These are phyloP conservation scores for Rhagonycha fulva DNA, from an alignment of 2,888 invertebrate genomes.

Conservation along the genomic window DNA sequence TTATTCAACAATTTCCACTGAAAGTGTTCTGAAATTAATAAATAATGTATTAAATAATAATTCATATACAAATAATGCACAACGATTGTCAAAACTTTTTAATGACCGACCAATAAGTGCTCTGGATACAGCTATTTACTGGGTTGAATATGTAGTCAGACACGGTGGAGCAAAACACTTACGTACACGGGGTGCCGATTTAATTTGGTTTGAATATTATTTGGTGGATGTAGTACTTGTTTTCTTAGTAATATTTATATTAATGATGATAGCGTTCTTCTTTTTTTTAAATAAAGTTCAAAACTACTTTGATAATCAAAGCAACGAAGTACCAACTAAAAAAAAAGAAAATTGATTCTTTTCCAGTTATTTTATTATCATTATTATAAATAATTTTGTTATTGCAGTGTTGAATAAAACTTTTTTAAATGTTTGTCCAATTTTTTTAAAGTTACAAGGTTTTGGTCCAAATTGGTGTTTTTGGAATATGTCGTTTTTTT, in stretches of 20 bases:
- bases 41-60: constrained; percentile 16
- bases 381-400: background rate
- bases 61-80: constrained; percentile 21
- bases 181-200: constrained; percentile 22
- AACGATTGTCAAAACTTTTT: constrained; percentile 22
- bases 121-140: constrained; percentile 31
- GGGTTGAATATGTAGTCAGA: constrained; percentile 32
- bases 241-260: constrained; percentile 1
- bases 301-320: constrained; percentile 9
- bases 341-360: background rate
- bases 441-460: background rate
- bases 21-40: constrained; percentile 1
- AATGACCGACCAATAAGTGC: constrained; percentile 29
- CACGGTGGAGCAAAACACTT: constrained; percentile 31
- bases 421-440: background rate
- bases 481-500: no score
- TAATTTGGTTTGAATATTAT: constrained; percentile 32
- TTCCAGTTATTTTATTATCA: background rate
- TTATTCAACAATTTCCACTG: constrained; percentile 9
- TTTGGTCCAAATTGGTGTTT: no score
- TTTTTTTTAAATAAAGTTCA: constrained; percentile 2
- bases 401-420: background rate
- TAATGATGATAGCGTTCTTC: background rate
- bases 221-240: constrained; percentile 28
- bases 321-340: background rate